Conservation (phyloP, 2,113 vertebrate species). For the Solenodon paradoxus region DNA sequence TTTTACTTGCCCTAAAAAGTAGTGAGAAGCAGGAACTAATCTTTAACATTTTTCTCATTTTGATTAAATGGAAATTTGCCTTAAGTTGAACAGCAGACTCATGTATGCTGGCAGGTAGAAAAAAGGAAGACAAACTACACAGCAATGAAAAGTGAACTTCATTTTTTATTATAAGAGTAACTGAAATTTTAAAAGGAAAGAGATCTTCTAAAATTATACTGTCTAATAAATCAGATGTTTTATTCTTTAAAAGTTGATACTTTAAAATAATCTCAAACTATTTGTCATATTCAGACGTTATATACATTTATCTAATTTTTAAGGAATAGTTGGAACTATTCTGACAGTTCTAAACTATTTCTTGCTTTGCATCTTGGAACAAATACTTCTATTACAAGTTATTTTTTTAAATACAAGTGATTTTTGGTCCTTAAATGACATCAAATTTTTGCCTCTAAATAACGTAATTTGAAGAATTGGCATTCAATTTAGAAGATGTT, state of each 20-base stretch:
- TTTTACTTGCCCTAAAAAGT: constrained; percentile 54
- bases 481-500: neutral
- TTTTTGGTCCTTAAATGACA: neutral
- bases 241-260: neutral
- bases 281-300: neutral
- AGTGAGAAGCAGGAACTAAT: neutral
- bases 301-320: neutral
- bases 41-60: constrained; percentile 43
- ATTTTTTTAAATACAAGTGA: neutral
- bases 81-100: neutral
- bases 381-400: constrained; percentile 6
- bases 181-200: constrained; percentile 20
- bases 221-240: neutral
- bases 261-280: neutral
- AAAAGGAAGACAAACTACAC: neutral
- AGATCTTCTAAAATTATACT: neutral
- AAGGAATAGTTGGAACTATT: neutral
- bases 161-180: constrained; percentile 35
- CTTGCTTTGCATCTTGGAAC: neutral
- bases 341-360: neutral
- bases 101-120: neutral
- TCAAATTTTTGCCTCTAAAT: neutral
- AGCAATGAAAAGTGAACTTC: constrained; percentile 36
- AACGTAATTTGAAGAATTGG: neutral
- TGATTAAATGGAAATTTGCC: constrained; percentile 48